These are phyloP conservation scores for Triplophysa tibetana DNA, from an alignment of 2,113 vertebrate species.

Conservation along the genomic window DNA sequence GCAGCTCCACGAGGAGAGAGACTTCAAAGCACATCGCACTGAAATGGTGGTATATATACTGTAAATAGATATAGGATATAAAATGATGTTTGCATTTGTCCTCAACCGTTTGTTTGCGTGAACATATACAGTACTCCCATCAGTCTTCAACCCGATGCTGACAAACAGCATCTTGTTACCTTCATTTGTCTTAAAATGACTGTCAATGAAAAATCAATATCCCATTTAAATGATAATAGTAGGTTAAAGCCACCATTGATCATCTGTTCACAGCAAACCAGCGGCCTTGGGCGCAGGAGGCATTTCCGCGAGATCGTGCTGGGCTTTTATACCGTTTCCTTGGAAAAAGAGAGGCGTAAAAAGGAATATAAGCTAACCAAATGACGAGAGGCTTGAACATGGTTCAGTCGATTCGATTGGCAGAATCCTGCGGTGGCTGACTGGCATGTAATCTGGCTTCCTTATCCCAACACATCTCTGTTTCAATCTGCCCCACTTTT, in stretches of 20 bases:
- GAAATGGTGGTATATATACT: neutral
- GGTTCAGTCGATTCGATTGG: constrained; percentile 47
- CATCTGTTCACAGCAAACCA: constrained; percentile 1
- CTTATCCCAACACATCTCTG: constrained; percentile 6
- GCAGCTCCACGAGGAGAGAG: neutral
- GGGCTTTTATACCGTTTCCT: constrained; percentile 15
- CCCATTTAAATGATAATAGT: constrained; percentile 62
- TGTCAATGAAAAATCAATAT: constrained; percentile 61
- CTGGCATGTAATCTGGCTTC: constrained; percentile 31
- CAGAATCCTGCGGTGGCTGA: constrained; percentile 20
- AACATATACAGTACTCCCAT: constrained; percentile 8
- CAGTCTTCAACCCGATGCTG: constrained; percentile 36
- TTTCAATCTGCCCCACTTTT: constrained; percentile 22
- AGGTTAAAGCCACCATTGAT: constrained; percentile 43
- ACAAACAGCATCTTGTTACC: constrained; percentile 25
- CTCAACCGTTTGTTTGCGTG: constrained; percentile 43
- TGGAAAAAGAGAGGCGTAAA: constrained; percentile 34
- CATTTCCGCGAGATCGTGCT: constrained; percentile 19
- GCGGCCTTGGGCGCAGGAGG: constrained; percentile 25
- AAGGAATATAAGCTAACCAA: neutral
- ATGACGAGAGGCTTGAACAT: constrained; percentile 16
- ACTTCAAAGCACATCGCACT: constrained; percentile 29
- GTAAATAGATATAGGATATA: neutral
- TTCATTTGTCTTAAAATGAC: constrained; percentile 42
- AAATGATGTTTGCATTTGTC: constrained; percentile 3